Percentiles rank a stretch among this genome's conserved stretches.
Conservation (phyloP, 1,140 invertebrate genomes). For the Drosophila nannoptera region DNA sequence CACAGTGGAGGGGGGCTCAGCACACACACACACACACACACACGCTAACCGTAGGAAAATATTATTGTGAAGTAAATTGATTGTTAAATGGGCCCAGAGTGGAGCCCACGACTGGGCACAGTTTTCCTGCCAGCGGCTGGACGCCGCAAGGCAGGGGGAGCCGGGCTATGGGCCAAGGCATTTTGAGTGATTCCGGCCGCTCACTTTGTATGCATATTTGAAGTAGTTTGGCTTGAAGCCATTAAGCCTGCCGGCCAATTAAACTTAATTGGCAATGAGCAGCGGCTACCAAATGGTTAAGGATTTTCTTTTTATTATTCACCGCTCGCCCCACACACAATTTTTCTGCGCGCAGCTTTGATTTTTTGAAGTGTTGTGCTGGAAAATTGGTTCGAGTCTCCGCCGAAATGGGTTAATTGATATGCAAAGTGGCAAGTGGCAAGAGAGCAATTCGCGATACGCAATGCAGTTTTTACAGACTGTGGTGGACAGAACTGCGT, state of each 20-base stretch:
- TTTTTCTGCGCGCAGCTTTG: conserved; percentile 37
- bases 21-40: too few relatives aligned
- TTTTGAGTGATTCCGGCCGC: conserved; percentile 44
- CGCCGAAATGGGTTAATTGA: conserved; percentile 47
- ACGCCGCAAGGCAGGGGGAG: background rate
- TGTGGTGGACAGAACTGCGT: background rate
- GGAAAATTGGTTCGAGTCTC: conserved; percentile 39
- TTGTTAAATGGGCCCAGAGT: conserved; percentile 60
- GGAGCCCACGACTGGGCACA: background rate
- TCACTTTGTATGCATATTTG: conserved; percentile 71
- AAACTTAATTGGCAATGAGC: conserved; percentile 74
- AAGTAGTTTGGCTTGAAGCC: conserved; percentile 57
- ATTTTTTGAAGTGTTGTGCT: conserved; percentile 41
- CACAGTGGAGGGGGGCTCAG: too few relatives aligned
- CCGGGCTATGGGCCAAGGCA: background rate
- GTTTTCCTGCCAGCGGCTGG: background rate
- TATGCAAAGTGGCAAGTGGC: conserved; percentile 26
- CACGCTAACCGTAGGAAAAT: conserved; percentile 24
- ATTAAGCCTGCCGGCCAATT: conserved; percentile 57
- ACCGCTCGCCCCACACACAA: background rate
- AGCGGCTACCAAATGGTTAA: conserved; percentile 43
- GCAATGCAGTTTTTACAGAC: background rate
- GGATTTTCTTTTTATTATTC: conserved; percentile 29
- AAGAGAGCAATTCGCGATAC: conserved; percentile 18
- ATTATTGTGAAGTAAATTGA: conserved; percentile 73